phyloP scores from a whole-genome alignment of 2,797 vertebrate species.

The Clangula hyemalis region DNA sequence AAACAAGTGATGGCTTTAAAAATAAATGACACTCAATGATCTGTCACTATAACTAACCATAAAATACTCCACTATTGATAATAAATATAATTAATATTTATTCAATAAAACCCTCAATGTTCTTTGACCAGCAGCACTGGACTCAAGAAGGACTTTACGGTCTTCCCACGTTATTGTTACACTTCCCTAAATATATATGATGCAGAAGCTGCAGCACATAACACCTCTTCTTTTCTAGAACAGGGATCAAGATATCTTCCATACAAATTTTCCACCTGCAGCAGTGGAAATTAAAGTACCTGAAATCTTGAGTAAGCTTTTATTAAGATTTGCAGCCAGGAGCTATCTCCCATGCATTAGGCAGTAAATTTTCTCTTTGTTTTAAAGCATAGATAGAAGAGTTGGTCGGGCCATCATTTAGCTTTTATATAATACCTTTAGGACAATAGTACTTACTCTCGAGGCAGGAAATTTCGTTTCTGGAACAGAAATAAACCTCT shows the following conservation, averaged over 20 bases:
- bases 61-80: not conserved
- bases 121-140: not conserved
- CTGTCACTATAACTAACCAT: fast-evolving
- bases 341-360: not conserved
- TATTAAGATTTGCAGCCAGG: not conserved
- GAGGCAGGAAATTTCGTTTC: not conserved
- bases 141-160: not conserved
- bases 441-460: not conserved
- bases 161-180: not conserved
- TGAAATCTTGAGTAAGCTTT: not conserved
- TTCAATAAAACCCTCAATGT: not conserved
- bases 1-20: not conserved
- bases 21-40: not conserved
- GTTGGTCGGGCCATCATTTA: not conserved
- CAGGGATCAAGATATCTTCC: not conserved
- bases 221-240: not conserved
- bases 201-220: fast-evolving
- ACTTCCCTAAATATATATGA: fast-evolving
- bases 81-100: not conserved
- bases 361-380: not conserved
- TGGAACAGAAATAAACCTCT: not conserved
- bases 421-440: not conserved
- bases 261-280: not conserved
- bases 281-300: not conserved
- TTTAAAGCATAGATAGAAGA: not conserved